These are phyloP conservation scores for Notarius lentiginosus DNA, from an alignment of 2,113 vertebrate species.

Conservation along the genomic window DNA sequence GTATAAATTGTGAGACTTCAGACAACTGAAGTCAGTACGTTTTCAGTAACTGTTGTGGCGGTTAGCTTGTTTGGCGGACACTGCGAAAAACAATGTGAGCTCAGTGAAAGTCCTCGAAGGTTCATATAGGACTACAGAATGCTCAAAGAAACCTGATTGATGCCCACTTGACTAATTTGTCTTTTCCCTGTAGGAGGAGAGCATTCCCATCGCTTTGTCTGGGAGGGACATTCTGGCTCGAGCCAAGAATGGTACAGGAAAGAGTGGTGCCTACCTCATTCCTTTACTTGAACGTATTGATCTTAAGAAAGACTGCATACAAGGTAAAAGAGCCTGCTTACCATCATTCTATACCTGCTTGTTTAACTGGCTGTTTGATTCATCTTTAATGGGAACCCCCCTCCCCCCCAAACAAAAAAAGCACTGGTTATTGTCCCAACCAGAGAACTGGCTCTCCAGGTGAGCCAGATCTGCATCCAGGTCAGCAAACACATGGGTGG, in stretches of 20 bases:
- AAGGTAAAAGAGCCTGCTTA: slow-evolving; percentile 76
- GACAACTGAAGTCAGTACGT: no score
- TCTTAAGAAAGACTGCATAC: slow-evolving; percentile 98
- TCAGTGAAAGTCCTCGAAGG: not conserved
- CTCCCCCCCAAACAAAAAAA: slow-evolving; percentile 48
- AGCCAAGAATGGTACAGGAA: slow-evolving; percentile 99
- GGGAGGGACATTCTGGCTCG: slow-evolving; percentile 98
- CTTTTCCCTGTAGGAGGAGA: slow-evolving; percentile 85
- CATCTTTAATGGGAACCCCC: not conserved
- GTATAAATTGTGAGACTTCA: no score
- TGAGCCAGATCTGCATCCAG: slow-evolving; percentile 99
- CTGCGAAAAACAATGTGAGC: no score
- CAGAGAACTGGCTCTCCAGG: slow-evolving; percentile 97
- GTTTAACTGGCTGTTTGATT: not conserved
- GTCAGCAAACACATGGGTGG: slow-evolving; percentile 99
- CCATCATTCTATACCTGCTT: not conserved
- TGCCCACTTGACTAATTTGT: not conserved
- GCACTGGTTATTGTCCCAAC: slow-evolving; percentile 98
- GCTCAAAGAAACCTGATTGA: not conserved
- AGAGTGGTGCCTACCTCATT: slow-evolving; percentile 99
- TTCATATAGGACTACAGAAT: no score
- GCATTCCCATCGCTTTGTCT: slow-evolving; percentile 99
- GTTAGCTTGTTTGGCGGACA: no score
- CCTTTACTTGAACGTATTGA: slow-evolving; percentile 99
- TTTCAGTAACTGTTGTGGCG: no score